Base-by-base conservation (phyloP, 1,140 invertebrate species). In the Drosophila sp. region DNA sequence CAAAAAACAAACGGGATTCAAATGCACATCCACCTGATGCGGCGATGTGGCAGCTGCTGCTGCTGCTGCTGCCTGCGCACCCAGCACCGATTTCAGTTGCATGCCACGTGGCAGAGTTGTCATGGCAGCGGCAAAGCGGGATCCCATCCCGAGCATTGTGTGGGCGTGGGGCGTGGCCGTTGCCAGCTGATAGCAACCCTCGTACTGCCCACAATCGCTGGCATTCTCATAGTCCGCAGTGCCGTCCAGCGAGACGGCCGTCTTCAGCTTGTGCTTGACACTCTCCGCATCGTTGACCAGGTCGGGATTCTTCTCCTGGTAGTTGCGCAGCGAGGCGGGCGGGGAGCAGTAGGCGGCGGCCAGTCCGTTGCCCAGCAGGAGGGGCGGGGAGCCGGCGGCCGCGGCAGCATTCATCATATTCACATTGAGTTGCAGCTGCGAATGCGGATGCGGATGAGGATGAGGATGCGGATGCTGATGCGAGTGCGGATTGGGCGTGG, bases 261-360 rank as follows among this genome's bases (percentile, higher is more conserved):
- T 92, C 79, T 94, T 93, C 62, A 93, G 92, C 77, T 94, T 94
- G 78, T 95, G 94, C 73, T 93, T 94, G 14, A 94, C 94, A 66
- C 93, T 94, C 91, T 95, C 94, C 18, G 95, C 94, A 82, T 96
- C 95, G 91, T 95, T 96, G 90, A 96, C 95, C 79, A 96, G 92
- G 92, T 96, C 95, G 13, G 95, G 95, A 92, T 96, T 96, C 90
- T 95, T 95, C 78, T 96, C 95, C 46, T 92, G 92, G 86, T 94
- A 95, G 76, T 93, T 93, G 80, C 93, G 92, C 82, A 94, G 62
- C 43, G 91, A 67, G 13, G 86, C 77, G 18, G 92, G 90, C 0
- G 92, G 90, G 0, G 91, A 86, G n/a, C 90, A 91, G 70, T 90
- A 76, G 25, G 89, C 89, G 0, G 86, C 76, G 0, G 78, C 69